Base-by-base conservation (phyloP, 2,113 vertebrate genomes). In the Nannospalax galili region DNA sequence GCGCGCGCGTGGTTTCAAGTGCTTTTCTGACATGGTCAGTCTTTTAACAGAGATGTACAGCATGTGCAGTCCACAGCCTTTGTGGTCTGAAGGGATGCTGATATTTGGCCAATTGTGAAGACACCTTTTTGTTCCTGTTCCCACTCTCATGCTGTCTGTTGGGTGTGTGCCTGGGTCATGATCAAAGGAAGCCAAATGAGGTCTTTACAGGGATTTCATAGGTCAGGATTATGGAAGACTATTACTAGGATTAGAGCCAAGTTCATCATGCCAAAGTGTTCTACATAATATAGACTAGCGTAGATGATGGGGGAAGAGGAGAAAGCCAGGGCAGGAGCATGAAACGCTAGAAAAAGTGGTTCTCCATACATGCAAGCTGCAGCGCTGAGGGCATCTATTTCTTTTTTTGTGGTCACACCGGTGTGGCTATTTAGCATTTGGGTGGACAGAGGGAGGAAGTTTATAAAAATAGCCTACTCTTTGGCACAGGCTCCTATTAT, bases 1-100 rank as follows among this genome's bases (percentile, higher is more conserved):
- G 32, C 5, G 32, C 30, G 32, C 3, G 32, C 9, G 8, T 5
- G 15, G 40, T 84, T 97, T 96, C 81, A 81, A 93, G 74, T 69
- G 37, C 32, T 16, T 96, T 62, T 85, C 65, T 73, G 73, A 92
- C 17, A 5, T 40, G 42, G 85, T 4, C 74, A 88, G 67, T 95
- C 64, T 94, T 96, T 88, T 45, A 69, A 88, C 86, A 90, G 89
- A 90, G 90, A 91, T 95, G 75, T 65, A 82, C 93, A 90, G 84
- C 92, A 78, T 20, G 84, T 65, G 73, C 78, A 73, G 90, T 93
- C 73, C 74, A 77, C 69, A 90, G 45, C 69, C 58, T 75, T 69
- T 28, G 1, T 62, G 77, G 84, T 77, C 88, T 78, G 84, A 75
- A 95, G 92, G 90, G 64, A 93, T 84, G 40, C 70, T 40, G 45